These are phyloP conservation scores for Drosophila phalerata DNA, from an alignment of 2,888 invertebrate genomes.

Conservation along the genomic window DNA sequence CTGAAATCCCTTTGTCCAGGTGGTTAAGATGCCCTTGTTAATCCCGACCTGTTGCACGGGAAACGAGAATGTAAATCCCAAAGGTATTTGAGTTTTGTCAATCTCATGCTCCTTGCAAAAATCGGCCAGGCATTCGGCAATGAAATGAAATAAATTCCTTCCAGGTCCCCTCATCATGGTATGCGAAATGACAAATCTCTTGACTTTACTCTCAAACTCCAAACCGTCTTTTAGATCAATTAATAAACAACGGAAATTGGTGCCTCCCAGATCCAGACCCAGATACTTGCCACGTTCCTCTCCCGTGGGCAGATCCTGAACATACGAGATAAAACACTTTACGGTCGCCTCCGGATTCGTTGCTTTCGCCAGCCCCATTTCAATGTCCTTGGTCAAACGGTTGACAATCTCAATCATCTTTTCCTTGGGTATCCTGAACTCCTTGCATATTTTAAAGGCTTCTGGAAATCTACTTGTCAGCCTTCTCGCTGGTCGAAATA, in stretches of 20 bases:
- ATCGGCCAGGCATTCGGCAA: constrained; percentile 2
- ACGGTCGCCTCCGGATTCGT: not conserved
- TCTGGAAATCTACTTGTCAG: constrained; percentile 3
- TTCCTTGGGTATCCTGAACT: not conserved
- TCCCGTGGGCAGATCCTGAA: constrained; percentile 11
- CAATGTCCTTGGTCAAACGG: not conserved
- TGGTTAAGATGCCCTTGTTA: constrained; percentile 6
- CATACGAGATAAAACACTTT: constrained; percentile 5
- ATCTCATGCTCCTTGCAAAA: constrained; percentile 11
- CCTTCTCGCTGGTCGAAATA: not conserved
- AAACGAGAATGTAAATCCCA: constrained; percentile 13
- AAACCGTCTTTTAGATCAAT: not conserved
- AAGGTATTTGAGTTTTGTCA: not conserved
- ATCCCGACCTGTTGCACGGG: not conserved
- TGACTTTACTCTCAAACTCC: not conserved
- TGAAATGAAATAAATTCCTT: not conserved
- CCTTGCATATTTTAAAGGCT: constrained; percentile 8
- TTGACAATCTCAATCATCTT: constrained; percentile 2
- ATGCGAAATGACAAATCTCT: not conserved
- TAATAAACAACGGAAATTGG: constrained; percentile 6
- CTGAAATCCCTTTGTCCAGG: constrained; percentile 14
- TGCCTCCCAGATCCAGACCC: constrained; percentile 13
- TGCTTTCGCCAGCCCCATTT: constrained; percentile 3
- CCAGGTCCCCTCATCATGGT: constrained; percentile 3
- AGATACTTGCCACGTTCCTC: constrained; percentile 5